phyloP scores from a whole-genome alignment of 1,140 invertebrate species.

The Philotrypesis tridentata region DNA sequence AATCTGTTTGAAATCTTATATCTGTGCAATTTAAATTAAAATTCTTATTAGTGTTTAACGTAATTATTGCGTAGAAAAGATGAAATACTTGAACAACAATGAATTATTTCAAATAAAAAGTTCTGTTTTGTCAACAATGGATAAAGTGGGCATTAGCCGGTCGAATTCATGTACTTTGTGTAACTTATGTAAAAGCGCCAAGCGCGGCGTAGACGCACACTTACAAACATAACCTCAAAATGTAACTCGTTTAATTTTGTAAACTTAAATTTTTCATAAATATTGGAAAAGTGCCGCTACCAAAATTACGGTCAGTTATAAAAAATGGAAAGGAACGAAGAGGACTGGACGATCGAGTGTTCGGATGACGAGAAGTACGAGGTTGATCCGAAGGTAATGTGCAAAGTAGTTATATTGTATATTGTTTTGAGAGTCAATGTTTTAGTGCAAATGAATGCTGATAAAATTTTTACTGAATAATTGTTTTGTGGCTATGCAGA shows the following conservation, averaged over 20 bases:
- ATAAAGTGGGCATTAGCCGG: constrained; percentile 9
- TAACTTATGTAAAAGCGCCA: constrained; percentile 1
- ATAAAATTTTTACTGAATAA: constrained; percentile 11
- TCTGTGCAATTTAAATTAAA: too few species aligned
- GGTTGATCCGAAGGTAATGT: constrained; percentile 62
- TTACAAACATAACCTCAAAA: constrained; percentile 47
- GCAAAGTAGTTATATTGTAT: neutral
- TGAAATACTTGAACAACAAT: too few species aligned
- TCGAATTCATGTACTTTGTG: too few species aligned
- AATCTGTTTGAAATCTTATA: too few species aligned
- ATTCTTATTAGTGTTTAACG: too few species aligned
- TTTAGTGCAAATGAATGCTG: neutral
- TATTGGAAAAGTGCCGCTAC: constrained; percentile 1
- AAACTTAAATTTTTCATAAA: constrained; percentile 36
- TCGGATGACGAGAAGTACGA: constrained; percentile 78
- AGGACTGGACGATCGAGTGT: constrained; percentile 76
- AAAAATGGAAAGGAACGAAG: constrained; percentile 71
- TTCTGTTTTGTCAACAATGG: neutral
- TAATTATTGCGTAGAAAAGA: too few species aligned
- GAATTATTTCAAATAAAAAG: neutral
- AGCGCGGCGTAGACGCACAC: constrained; percentile 12
- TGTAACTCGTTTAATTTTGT: constrained; percentile 33
- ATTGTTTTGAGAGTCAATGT: constrained; percentile 26
- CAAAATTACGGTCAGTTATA: constrained; percentile 7
- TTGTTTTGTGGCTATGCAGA: constrained; percentile 51